Base-by-base conservation (phyloP, 2,888 invertebrate species). In the Cephonodes hylas region DNA sequence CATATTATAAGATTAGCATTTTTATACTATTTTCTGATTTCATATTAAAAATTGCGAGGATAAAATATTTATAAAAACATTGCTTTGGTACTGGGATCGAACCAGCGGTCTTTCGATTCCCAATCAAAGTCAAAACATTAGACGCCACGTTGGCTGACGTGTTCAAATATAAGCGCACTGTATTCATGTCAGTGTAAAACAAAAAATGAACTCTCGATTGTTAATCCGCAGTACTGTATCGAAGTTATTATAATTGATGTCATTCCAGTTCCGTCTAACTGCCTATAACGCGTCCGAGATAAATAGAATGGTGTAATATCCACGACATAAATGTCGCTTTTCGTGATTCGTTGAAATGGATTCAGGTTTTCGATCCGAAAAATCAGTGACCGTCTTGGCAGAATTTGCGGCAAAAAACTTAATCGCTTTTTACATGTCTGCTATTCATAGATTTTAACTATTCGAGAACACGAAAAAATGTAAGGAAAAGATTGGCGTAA, bases 331-430 rank as follows among this genome's bases (percentile, higher is more conserved):
- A 73, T 65, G 63, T 66, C 70, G 61, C 64, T 64, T 74, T 75
- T 71, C 72, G 74, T 72, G 76, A 74, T 79, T 75, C 74, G 68
- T 73, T 73, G 65, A 74, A 79, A 75, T 75, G 67, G 75, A 72
- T 74, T 78, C 76, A 78, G 83, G 81, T 84, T 75, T 78, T 75
- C 75, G 80, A 81, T 76, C 78, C 75, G 73, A 72, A 76, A 70
- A 78, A 74, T 76, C 74, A 72, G 69, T 63, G 71, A 70, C 70
- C 70, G 70, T 75, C 71, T 67, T 72, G 67, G 63, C 64, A 68
- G 75, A 77, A 75, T 76, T 68, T 69, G 62, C 60, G 62, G 67
- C 73, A 80, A 84, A 84, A 81, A 83, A 80, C 68, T 71, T 68
- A 74, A 75, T 75, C 71, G 73, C 70, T 83, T 80, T 83, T 83